A percentile compares a stretch with the other conserved stretches of the same genome.
Evolutionary conservation across 2,113 vertebrate species (phyloP).

Genomic region (Gobiocypris rarus): DNA sequence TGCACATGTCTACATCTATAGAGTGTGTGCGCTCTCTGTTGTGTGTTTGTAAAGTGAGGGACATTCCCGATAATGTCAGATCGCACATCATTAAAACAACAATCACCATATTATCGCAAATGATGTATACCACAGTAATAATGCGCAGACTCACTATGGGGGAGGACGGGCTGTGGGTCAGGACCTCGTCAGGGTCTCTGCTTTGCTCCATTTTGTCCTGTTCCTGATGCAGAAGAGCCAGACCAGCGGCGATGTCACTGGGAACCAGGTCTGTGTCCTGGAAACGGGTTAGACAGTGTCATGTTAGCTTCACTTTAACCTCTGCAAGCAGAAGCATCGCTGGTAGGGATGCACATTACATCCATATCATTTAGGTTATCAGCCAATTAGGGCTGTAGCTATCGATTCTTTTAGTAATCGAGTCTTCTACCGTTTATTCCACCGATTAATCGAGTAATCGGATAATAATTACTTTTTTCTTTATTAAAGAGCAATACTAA

Average conservation of each 20-base stretch:
- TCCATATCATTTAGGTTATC: neutral
- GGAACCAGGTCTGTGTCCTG: conserved; percentile 97
- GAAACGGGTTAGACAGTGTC: neutral
- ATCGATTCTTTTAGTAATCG: too few relatives aligned
- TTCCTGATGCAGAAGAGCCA: conserved; percentile 93
- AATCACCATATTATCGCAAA: too few relatives aligned
- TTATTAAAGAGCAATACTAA: too few relatives aligned
- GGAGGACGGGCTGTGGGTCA: conserved; percentile 76
- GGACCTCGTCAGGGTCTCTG: conserved; percentile 79
- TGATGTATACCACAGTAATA: neutral
- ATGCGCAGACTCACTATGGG: conserved; percentile 74
- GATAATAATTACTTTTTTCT: too few relatives aligned
- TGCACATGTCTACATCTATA: too few relatives aligned
- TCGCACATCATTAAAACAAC: too few relatives aligned
- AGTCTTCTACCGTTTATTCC: too few relatives aligned
- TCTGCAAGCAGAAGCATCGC: neutral
- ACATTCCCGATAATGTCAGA: too few relatives aligned
- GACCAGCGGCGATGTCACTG: conserved; percentile 93
- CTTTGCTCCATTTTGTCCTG: conserved; percentile 85
- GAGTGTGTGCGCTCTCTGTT: too few relatives aligned
- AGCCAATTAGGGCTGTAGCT: too few relatives aligned
- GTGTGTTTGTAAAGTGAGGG: too few relatives aligned
- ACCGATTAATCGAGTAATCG: too few relatives aligned
- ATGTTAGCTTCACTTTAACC: neutral
- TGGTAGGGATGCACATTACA: neutral